Percentiles rank a stretch among this genome's conserved stretches.
Conservation (phyloP, 1,140 invertebrate genomes). For the Bombus polaris region DNA sequence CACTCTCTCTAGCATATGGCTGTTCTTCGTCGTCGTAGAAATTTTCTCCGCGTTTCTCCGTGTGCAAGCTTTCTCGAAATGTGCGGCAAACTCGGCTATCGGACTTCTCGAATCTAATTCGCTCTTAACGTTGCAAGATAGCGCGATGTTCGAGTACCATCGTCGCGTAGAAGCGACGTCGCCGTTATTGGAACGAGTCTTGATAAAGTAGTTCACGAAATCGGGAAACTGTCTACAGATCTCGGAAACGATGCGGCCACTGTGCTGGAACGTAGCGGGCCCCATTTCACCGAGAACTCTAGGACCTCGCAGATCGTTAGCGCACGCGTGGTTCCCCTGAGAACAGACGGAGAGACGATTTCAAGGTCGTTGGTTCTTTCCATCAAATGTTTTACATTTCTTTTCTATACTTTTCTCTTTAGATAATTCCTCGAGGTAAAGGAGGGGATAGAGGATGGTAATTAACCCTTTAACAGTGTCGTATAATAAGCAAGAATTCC, state of each 20-base stretch:
- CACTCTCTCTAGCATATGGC: neutral
- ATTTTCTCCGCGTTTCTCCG: neutral
- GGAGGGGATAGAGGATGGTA: constrained; percentile 17
- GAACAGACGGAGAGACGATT: constrained; percentile 72
- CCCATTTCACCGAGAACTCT: constrained; percentile 54
- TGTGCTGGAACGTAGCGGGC: constrained; percentile 33
- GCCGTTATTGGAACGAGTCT: neutral
- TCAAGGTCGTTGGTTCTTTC: constrained; percentile 50
- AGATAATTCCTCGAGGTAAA: neutral
- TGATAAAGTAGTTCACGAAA: neutral
- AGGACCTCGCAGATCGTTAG: constrained; percentile 32
- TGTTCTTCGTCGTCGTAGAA: neutral
- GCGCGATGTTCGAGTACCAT: constrained; percentile 5
- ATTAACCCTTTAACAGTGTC: neutral
- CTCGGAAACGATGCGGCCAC: constrained; percentile 16
- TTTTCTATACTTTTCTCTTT: neutral
- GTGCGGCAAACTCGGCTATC: neutral
- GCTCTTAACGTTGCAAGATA: too few relatives aligned
- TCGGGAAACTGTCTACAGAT: constrained; percentile 31
- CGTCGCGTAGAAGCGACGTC: neutral
- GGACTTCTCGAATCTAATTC: too few relatives aligned
- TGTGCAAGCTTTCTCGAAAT: neutral
- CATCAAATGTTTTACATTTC: neutral
- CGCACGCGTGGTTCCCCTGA: constrained; percentile 62
- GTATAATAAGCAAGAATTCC: too few relatives aligned